These are phyloP conservation scores for Euspilapteryx auroguttella DNA, from an alignment of 2,888 invertebrate species.

Conservation along the genomic window DNA sequence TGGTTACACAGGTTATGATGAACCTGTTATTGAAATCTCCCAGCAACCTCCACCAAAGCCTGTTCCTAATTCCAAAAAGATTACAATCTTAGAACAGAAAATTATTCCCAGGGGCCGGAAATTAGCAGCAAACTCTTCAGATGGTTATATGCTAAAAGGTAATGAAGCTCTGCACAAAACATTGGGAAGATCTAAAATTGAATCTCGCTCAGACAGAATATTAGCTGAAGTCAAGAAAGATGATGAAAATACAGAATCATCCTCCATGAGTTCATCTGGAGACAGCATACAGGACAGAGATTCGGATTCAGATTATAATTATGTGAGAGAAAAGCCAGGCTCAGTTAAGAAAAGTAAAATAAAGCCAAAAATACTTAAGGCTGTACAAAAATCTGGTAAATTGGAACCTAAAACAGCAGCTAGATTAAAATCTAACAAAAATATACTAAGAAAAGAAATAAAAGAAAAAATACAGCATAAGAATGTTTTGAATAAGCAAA, in stretches of 20 bases:
- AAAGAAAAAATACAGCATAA: slow-evolving; percentile 36
- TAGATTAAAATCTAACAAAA: slow-evolving; percentile 27
- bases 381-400: slow-evolving; percentile 22
- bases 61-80: slow-evolving; percentile 43
- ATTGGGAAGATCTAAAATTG: slow-evolving; percentile 26
- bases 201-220: slow-evolving; percentile 21
- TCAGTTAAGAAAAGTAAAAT: slow-evolving; percentile 27
- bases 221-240: slow-evolving; percentile 28
- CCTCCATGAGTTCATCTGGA: slow-evolving; percentile 46
- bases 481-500: slow-evolving; percentile 11
- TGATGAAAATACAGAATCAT: slow-evolving; percentile 53
- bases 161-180: slow-evolving; percentile 39
- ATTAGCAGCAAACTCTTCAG: slow-evolving; percentile 30
- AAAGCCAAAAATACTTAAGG: slow-evolving; percentile 42
- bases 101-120: slow-evolving; percentile 55
- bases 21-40: slow-evolving; percentile 44
- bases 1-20: slow-evolving; percentile 28
- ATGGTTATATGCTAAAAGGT: slow-evolving; percentile 34
- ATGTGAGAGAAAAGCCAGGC: slow-evolving; percentile 31
- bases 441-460: slow-evolving; percentile 26
- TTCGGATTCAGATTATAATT: slow-evolving; percentile 64
- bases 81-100: slow-evolving; percentile 49
- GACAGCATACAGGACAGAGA: slow-evolving; percentile 64
- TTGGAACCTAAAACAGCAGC: slow-evolving; percentile 27
- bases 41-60: slow-evolving; percentile 45